phyloP scores from a whole-genome alignment of 2,888 invertebrate genomes.

The Eupeodes latifasciatus region DNA sequence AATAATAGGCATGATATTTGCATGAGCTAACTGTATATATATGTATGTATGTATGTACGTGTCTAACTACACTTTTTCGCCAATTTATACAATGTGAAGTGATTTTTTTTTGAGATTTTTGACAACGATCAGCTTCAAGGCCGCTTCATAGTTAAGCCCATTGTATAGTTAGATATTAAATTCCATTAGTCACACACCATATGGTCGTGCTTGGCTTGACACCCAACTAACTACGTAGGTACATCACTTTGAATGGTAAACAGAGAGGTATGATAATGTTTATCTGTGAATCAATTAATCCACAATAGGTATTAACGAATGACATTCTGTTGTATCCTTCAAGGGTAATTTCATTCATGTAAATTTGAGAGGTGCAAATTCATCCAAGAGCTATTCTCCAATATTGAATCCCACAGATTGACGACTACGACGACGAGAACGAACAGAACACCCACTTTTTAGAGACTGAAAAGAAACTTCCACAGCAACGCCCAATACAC shows the following conservation, averaged over 20 bases:
- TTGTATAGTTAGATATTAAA: not conserved
- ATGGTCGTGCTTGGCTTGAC: conserved; percentile 39
- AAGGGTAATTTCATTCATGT: conserved; percentile 16
- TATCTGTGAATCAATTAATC: not conserved
- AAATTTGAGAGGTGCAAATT: conserved; percentile 5
- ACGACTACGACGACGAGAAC: not conserved
- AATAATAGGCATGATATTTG: not conserved
- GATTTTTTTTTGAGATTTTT: not conserved
- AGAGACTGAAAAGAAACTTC: conserved; percentile 21
- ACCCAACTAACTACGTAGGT: conserved; percentile 13
- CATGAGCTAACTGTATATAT: not conserved
- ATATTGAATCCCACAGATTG: not conserved
- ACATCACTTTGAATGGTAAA: conserved; percentile 17
- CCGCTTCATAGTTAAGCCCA: not conserved
- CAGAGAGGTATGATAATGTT: not conserved
- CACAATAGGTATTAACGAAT: too few species aligned
- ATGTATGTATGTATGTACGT: not conserved
- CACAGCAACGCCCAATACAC: conserved; percentile 56
- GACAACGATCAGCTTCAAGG: conserved; percentile 16
- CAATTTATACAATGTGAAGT: conserved; percentile 3
- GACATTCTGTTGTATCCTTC: not conserved
- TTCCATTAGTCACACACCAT: conserved; percentile 39
- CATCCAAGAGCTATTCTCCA: not conserved
- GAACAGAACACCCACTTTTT: conserved; percentile 53
- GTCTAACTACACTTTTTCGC: not conserved